These are phyloP conservation scores for Poeciliopsis retropinna DNA, from an alignment of 2,113 vertebrate species.

Conservation along the genomic window DNA sequence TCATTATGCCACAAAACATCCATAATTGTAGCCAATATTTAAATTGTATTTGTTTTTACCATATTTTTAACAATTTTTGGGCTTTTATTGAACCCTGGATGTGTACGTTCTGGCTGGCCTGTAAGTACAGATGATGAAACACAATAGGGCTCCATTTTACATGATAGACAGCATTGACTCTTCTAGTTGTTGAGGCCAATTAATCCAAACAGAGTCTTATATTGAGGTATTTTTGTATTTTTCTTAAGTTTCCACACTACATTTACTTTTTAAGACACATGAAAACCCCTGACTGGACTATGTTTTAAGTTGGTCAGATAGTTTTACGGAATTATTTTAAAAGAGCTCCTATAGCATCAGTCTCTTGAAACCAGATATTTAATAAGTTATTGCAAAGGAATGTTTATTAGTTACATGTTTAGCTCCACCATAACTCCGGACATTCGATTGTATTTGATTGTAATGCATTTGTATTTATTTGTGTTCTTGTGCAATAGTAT, in stretches of 20 bases:
- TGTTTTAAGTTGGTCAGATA: background rate
- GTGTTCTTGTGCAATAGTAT: constrained; percentile 48
- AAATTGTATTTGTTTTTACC: background rate
- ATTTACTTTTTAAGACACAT: background rate
- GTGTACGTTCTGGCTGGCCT: too few relatives aligned
- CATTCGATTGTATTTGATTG: constrained; percentile 54
- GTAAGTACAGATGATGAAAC: too few relatives aligned
- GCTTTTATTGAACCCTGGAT: background rate
- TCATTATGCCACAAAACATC: background rate
- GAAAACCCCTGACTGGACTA: too few relatives aligned
- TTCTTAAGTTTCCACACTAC: background rate
- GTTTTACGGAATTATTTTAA: background rate
- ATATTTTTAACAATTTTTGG: background rate
- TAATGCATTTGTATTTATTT: constrained; percentile 36
- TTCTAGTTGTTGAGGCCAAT: too few relatives aligned
- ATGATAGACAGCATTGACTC: too few relatives aligned
- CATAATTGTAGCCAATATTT: background rate
- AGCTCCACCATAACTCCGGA: constrained; percentile 40
- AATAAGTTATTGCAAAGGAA: constrained; percentile 30
- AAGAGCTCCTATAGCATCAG: too few relatives aligned
- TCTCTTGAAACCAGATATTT: background rate
- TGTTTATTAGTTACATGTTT: constrained; percentile 35
- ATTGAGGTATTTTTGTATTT: too few relatives aligned
- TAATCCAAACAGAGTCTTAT: too few relatives aligned
- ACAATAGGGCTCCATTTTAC: too few relatives aligned